These are phyloP conservation scores for Rousettus leschenaultii DNA, from an alignment of 2,113 vertebrate species.

Conservation along the genomic window DNA sequence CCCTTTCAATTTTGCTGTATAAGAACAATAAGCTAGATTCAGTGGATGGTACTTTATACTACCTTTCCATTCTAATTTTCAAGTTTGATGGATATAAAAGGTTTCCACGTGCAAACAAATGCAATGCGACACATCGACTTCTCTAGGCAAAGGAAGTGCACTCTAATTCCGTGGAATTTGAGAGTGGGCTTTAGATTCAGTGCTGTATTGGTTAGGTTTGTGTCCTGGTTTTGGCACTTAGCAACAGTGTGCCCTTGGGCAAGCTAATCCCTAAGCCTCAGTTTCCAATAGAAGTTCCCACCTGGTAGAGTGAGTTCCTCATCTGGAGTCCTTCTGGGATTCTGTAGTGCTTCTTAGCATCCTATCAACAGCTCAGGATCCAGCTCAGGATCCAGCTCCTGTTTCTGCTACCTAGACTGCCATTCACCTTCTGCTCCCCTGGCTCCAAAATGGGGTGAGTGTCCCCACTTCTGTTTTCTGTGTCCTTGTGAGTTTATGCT, in stretches of 20 bases:
- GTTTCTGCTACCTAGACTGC: not conserved
- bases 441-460: not conserved
- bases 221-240: not conserved
- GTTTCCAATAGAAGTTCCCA: not conserved
- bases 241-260: not conserved
- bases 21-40: slow-evolving; percentile 30
- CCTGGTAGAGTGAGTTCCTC: not conserved
- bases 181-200: not conserved
- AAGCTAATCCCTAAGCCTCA: not conserved
- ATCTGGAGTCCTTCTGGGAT: not conserved
- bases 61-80: slow-evolving; percentile 8
- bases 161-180: not conserved
- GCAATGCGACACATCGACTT: not conserved
- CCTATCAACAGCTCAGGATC: not conserved
- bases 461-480: not conserved
- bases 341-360: not conserved
- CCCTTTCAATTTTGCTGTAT: not conserved
- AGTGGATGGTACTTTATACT: not conserved
- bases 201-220: not conserved
- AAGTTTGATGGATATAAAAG: slow-evolving; percentile 4
- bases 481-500: not conserved
- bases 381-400: no score
- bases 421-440: not conserved
- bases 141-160: not conserved
- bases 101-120: not conserved